A percentile compares a stretch with the other conserved stretches of the same genome.
Conservation (phyloP, 1,140 invertebrate genomes). For the Drosophila nasuta region DNA sequence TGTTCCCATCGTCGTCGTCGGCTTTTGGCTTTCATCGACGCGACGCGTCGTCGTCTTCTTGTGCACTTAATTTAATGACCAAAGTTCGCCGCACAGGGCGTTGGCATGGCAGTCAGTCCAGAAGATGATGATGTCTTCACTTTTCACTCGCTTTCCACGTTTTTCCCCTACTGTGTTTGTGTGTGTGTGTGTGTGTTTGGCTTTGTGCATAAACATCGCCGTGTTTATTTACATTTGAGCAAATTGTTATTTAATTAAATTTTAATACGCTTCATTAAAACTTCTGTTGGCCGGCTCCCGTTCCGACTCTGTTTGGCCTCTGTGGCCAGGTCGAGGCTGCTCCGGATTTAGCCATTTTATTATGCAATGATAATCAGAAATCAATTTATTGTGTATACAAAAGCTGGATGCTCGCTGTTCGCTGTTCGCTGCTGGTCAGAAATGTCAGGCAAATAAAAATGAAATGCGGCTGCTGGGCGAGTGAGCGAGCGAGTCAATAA, state of each 20-base stretch:
- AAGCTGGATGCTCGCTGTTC: not conserved
- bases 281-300: constrained; percentile 50
- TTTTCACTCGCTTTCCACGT: constrained; percentile 3
- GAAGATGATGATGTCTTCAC: constrained; percentile 11
- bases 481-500: constrained; percentile 66
- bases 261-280: constrained; percentile 81
- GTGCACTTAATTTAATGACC: constrained; percentile 81
- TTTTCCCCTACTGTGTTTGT: not conserved
- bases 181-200: not conserved
- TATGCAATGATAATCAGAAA: constrained; percentile 81
- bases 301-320: not conserved
- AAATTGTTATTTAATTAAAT: constrained; percentile 83
- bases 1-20: constrained; percentile 7
- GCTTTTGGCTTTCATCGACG: constrained; percentile 43
- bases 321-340: not conserved
- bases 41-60: constrained; percentile 37
- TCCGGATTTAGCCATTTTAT: constrained; percentile 64
- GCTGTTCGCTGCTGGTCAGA: constrained; percentile 44
- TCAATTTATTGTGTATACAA: constrained; percentile 72
- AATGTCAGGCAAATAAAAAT: constrained; percentile 47
- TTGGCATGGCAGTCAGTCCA: constrained; percentile 51
- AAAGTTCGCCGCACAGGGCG: constrained; percentile 73
- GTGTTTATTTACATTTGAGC: constrained; percentile 80
- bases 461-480: constrained; percentile 43
- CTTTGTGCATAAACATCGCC: constrained; percentile 71